Base-by-base conservation (phyloP, 2,113 vertebrate species). In the Serranochromis macrocephalus region DNA sequence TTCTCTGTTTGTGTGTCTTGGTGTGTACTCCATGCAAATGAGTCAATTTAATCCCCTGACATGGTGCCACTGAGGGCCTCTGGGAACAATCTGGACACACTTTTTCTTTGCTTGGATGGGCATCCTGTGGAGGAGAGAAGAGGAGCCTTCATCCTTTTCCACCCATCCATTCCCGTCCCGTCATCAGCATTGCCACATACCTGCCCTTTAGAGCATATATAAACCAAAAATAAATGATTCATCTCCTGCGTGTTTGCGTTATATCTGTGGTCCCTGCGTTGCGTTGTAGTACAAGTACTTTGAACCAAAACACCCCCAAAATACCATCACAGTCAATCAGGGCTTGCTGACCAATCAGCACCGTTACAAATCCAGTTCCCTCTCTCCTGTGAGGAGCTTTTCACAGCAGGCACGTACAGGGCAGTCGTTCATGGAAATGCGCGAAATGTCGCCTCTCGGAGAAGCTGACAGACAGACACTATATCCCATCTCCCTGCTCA, bases 391-490 rank as follows among this genome's bases (percentile, higher is more conserved):
- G 83, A 92, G 92, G 92, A 90, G 93, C 93, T 89, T 83, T 85
- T 90, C 87, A 87, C 71, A 91, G 81, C 89, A 53, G 47, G 68
- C 91, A 89, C 89, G 87, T 90, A 83, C 89, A 92, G 81, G 87
- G 47, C 83, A 87, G 83, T 68, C 79, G 49, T 87, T 90, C 93
- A 81, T 85, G 91, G 93, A 87, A 90, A 87, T 89, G 81, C 89
- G 93, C 83, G 93, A 95, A 95, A 95, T 95, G 94, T 94, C 93
- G 93, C 92, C 93, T 86, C 85, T 89, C 89, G 85, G 66, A 90
- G 71, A 89, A 57, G 68, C 83, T 57, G 83, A 51, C 88, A 87
- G 53, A 68, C 55, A 85, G 33, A 82, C 54, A 58, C 84, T 85
- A 9, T 78, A 78, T 80, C 80, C 85, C 78, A 85, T 33, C 31